Conservation (phyloP, 2,797 vertebrate genomes). For the Chloroceryle inda region DNA sequence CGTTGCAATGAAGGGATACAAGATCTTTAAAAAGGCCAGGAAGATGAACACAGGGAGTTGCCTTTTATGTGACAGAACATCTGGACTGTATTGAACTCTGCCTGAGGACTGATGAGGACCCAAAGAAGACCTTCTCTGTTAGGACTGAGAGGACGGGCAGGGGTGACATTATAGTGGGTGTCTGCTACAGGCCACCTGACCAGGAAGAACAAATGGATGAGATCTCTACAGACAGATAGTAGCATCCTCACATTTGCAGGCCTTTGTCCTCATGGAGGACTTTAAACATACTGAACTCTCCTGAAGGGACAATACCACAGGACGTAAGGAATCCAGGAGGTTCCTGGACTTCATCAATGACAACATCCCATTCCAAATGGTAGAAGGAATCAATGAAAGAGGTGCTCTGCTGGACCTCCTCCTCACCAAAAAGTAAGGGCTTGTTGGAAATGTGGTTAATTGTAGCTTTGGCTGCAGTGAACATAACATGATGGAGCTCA, state of each 20-base stretch:
- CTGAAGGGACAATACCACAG: not conserved
- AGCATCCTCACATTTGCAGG: not conserved
- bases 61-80: not conserved
- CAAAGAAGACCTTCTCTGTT: too few relatives aligned
- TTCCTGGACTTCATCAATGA: not conserved
- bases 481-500: not conserved
- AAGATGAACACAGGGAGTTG: not conserved
- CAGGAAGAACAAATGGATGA: not conserved
- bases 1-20: not conserved
- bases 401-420: not conserved
- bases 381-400: not conserved
- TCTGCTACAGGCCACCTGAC: not conserved
- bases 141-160: not conserved
- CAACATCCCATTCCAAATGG: not conserved
- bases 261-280: not conserved
- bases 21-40: not conserved
- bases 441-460: not conserved
- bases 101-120: not conserved
- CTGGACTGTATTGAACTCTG: not conserved
- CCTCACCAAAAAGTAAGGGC: not conserved
- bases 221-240: not conserved
- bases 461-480: not conserved
- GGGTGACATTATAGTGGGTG: not conserved
- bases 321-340: not conserved
- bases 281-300: not conserved